A percentile compares a stretch with the other conserved stretches of the same genome.
phyloP scores from a whole-genome alignment of 2,888 invertebrate species.

The Melinopterus prodromus region DNA sequence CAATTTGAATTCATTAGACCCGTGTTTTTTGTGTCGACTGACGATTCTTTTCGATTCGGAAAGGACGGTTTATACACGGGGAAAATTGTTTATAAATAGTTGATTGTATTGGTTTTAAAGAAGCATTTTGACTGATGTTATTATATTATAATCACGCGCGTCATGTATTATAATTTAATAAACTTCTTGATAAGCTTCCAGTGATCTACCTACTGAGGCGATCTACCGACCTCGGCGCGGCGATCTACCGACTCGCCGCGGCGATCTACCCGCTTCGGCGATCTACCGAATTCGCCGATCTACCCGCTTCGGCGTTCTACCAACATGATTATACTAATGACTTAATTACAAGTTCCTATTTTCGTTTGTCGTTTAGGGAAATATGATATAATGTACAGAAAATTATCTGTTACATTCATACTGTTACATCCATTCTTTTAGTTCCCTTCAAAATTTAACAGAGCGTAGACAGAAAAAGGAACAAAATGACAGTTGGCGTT shows the following conservation, averaged over 20 bases:
- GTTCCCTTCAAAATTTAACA: neutral
- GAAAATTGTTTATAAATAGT: neutral
- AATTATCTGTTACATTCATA: neutral
- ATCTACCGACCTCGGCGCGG: too few relatives aligned
- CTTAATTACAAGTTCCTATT: neutral
- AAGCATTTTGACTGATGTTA: too few relatives aligned
- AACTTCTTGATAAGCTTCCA: too few relatives aligned
- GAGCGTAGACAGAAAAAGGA: neutral
- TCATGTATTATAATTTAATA: too few relatives aligned
- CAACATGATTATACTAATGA: neutral
- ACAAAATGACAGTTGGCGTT: neutral
- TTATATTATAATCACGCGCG: too few relatives aligned
- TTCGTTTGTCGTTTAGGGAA: neutral
- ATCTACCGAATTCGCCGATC: too few relatives aligned
- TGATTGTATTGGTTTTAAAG: too few relatives aligned
- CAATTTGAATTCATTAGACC: conserved; percentile 4
- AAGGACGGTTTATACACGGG: neutral
- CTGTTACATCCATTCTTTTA: neutral
- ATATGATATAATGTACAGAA: neutral
- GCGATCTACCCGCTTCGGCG: too few relatives aligned
- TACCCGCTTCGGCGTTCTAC: too few relatives aligned
- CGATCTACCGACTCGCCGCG: too few relatives aligned
- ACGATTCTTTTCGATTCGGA: neutral
- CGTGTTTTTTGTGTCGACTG: neutral
- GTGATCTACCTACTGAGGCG: too few relatives aligned